These are phyloP conservation scores for Pseudomyrmex dendroicus DNA, from an alignment of 1,140 invertebrate genomes.

Conservation along the genomic window DNA sequence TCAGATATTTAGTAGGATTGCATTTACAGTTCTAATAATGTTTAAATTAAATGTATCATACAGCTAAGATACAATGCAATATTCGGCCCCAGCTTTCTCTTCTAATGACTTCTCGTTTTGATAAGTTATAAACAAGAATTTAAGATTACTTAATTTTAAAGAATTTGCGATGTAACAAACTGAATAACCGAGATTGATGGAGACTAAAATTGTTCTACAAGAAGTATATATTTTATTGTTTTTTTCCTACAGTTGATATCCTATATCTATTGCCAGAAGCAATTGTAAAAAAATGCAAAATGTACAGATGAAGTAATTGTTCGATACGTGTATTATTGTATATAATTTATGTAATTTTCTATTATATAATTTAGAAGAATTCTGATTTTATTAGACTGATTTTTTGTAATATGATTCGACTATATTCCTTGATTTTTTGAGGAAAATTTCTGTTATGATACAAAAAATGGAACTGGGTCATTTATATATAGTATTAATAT, in stretches of 20 bases:
- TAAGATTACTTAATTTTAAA: too few relatives aligned
- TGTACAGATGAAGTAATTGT: slow-evolving; percentile 62
- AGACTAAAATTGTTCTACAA: slow-evolving; percentile 1
- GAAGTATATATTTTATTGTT: slow-evolving; percentile 34
- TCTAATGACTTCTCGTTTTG: slow-evolving; percentile 18
- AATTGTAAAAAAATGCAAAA: slow-evolving; percentile 61
- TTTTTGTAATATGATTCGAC: slow-evolving; percentile 69
- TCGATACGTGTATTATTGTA: slow-evolving; percentile 55
- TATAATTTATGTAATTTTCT: slow-evolving; percentile 66
- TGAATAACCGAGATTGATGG: background rate
- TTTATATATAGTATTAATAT: slow-evolving; percentile 54
- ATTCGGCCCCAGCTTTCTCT: background rate
- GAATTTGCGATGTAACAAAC: too few relatives aligned
- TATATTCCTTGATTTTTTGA: slow-evolving; percentile 53
- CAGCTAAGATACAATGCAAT: slow-evolving; percentile 23
- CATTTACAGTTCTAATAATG: background rate
- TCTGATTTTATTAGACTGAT: slow-evolving; percentile 71
- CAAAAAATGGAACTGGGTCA: slow-evolving; percentile 18
- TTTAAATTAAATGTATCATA: slow-evolving; percentile 50
- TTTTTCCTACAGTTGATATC: background rate
- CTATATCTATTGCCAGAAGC: slow-evolving; percentile 56
- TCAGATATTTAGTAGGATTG: too few relatives aligned
- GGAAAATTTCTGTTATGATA: slow-evolving; percentile 24
- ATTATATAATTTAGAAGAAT: slow-evolving; percentile 67
- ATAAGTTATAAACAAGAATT: slow-evolving; percentile 16